A percentile compares a stretch with the other conserved stretches of the same genome.
These are phyloP conservation scores for Oxytorus armatus DNA, from an alignment of 2,888 invertebrate species.

Conservation along the genomic window DNA sequence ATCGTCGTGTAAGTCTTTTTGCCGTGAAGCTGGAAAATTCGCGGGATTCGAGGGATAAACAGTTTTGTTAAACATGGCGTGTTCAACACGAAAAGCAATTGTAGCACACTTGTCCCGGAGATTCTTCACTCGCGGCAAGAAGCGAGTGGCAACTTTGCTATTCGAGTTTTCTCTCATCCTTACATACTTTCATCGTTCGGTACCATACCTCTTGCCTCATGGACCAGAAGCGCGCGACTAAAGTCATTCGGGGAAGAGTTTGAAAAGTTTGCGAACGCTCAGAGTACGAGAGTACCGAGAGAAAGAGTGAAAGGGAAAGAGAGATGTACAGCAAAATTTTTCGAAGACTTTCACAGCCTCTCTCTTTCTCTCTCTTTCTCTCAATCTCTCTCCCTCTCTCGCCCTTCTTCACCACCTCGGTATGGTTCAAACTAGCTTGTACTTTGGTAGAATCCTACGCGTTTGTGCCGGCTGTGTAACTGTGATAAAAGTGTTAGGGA, in stretches of 20 bases:
- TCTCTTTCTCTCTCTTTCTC: conserved; percentile 46
- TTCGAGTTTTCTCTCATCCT: conserved; percentile 44
- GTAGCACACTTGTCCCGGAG: conserved; percentile 36
- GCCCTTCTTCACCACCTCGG: conserved; percentile 24
- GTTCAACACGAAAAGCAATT: conserved; percentile 52
- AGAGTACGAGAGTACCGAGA: conserved; percentile 7
- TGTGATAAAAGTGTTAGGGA: conserved; percentile 11
- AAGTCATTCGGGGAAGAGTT: conserved; percentile 51
- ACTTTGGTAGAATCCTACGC: conserved; percentile 26
- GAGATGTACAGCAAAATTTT: conserved; percentile 31
- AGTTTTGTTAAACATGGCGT: conserved; percentile 56
- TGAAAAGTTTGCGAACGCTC: conserved; percentile 51
- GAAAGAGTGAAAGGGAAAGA: conserved; percentile 2
- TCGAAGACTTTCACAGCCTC: conserved; percentile 42
- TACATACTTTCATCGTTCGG: neutral
- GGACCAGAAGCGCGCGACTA: conserved; percentile 34
- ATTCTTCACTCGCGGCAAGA: conserved; percentile 46
- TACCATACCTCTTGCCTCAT: conserved; percentile 4
- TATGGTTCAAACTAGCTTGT: conserved; percentile 30
- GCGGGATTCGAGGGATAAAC: conserved; percentile 60
- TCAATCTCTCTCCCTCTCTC: conserved; percentile 46
- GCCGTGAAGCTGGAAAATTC: conserved; percentile 10
- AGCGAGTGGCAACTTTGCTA: conserved; percentile 53
- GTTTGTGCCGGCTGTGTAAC: neutral
- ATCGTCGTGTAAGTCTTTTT: neutral